Evolutionary conservation across 2,888 invertebrate species (phyloP).

Genomic region (Conops quadrifasciatus): DNA sequence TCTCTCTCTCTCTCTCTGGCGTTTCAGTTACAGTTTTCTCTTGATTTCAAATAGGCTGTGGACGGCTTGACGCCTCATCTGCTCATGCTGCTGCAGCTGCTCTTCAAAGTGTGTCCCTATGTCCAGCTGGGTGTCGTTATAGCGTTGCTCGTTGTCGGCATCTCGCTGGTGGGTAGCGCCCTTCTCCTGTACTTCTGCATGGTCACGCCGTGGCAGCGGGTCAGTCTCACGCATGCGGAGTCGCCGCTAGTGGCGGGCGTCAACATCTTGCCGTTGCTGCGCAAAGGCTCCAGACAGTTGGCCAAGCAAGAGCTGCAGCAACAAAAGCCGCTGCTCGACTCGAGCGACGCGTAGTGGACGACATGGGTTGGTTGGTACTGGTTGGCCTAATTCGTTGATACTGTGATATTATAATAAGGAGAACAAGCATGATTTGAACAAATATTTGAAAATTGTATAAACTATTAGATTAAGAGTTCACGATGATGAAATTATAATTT

Average conservation of each 20-base stretch:
- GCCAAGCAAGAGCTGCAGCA: background rate
- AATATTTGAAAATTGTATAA: no score
- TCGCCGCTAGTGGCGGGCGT: constrained; percentile 34
- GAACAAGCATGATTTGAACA: background rate
- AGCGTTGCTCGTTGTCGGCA: constrained; percentile 66
- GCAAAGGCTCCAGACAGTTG: constrained; percentile 13
- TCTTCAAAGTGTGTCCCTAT: constrained; percentile 68
- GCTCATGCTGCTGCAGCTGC: constrained; percentile 65
- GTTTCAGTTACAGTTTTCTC: no score
- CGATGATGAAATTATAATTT: no score
- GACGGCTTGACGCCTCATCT: constrained; percentile 65
- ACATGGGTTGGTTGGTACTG: background rate
- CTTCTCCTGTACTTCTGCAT: constrained; percentile 55
- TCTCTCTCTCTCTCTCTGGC: background rate
- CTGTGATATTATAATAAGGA: constrained; percentile 30
- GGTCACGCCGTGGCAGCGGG: constrained; percentile 43
- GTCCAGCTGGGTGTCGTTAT: constrained; percentile 66
- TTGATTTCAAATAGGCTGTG: constrained; percentile 52
- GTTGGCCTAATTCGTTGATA: background rate
- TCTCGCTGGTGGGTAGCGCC: constrained; percentile 63
- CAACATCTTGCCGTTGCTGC: constrained; percentile 41
- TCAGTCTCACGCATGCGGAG: constrained; percentile 5
- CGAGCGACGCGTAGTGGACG: background rate
- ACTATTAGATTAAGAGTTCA: no score
- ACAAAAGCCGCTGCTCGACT: constrained; percentile 3